Evolutionary conservation across 2,888 invertebrate species (phyloP).

Genomic region (Poecilobothrus nobilitatus): DNA sequence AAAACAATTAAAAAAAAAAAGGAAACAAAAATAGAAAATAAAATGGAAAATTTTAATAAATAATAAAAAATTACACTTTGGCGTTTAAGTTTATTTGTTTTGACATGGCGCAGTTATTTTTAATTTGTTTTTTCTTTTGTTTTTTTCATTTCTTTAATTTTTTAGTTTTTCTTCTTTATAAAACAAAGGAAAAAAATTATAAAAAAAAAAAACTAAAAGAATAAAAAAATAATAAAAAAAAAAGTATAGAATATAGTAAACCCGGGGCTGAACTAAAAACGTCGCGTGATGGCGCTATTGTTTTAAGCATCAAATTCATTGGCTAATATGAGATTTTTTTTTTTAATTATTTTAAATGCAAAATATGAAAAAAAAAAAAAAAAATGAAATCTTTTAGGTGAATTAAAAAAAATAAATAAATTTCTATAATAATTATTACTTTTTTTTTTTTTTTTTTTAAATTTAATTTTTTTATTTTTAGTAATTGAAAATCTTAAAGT

Average conservation of each 20-base stretch:
- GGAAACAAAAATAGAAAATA: too few species aligned
- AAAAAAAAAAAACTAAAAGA: neutral
- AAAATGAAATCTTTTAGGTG: neutral
- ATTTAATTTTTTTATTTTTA: neutral
- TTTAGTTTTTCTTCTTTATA: neutral
- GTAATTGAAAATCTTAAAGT: neutral
- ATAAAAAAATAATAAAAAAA: neutral
- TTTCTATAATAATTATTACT: neutral
- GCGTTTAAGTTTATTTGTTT: neutral
- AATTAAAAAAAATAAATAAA: neutral
- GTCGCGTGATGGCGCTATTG: conserved; percentile 5
- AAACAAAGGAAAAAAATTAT: neutral
- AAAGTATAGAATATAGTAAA: neutral
- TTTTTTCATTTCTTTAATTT: too few species aligned
- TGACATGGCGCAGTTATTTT: neutral
- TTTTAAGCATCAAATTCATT: conserved; percentile 2
- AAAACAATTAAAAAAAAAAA: too few species aligned
- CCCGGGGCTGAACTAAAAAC: too few species aligned
- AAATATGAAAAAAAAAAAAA: neutral
- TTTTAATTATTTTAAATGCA: too few species aligned
- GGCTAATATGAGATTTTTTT: neutral
- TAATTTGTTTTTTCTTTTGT: too few species aligned
- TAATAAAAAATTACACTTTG: neutral
- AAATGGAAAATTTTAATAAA: neutral
- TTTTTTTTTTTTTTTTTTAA: neutral